A percentile compares a stretch with the other conserved stretches of the same genome.
phyloP scores from a whole-genome alignment of 35 echinoderm and acorn worm species.

The Diadema setosum region DNA sequence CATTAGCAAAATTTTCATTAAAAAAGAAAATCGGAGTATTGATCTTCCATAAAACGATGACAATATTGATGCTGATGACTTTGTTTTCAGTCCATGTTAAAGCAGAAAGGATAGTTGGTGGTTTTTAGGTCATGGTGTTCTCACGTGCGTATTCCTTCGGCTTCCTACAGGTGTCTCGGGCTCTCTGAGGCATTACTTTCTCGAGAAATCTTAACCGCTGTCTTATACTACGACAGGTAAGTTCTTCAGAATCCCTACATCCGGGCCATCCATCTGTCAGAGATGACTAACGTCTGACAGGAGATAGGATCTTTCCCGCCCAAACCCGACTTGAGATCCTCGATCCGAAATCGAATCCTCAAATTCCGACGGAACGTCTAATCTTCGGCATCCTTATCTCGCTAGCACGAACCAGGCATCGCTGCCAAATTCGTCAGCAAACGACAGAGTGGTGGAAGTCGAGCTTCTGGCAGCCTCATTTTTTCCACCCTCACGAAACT shows the following conservation, averaged over 20 bases:
- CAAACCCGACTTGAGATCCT: not conserved
- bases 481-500: not conserved
- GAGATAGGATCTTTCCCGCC: conserved; percentile 33
- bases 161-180: not conserved
- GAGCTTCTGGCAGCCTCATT: too few species aligned
- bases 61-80: too few species aligned
- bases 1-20: too few species aligned
- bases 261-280: conserved; percentile 25
- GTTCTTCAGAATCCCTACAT: too few species aligned
- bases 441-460: conserved; percentile 18
- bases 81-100: too few species aligned
- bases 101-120: too few species aligned
- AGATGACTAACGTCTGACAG: conserved; percentile 25
- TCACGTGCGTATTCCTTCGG: too few species aligned
- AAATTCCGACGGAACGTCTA: conserved; percentile 17
- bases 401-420: not conserved
- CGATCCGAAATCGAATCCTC: conserved; percentile 1
- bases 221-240: too few species aligned
- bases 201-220: too few species aligned
- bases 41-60: too few species aligned
- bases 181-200: not conserved
- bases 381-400: conserved; percentile 25
- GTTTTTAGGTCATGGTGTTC: too few species aligned
- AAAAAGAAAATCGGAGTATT: too few species aligned
- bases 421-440: conserved; percentile 23